phyloP scores from a whole-genome alignment of 2,113 vertebrate genomes.

The Mus pahari region DNA sequence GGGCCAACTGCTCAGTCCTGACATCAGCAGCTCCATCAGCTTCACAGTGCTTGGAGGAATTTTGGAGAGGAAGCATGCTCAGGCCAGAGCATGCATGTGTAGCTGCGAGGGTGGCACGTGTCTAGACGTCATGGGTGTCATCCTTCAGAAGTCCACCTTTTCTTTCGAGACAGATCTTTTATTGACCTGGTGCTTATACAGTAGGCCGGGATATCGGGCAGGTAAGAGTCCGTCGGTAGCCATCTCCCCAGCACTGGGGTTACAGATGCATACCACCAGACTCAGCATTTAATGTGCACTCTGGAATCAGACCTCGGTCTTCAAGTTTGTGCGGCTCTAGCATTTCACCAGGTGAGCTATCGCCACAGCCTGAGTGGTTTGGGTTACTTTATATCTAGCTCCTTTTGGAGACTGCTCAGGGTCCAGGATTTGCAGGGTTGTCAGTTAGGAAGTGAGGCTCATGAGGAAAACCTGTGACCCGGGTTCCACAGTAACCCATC shows the following conservation, averaged over 20 bases:
- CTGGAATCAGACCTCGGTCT: not conserved
- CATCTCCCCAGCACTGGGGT: too few species aligned
- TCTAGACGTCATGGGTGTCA: not conserved
- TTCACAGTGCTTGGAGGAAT: not conserved
- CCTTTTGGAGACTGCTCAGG: not conserved
- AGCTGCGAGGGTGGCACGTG: not conserved
- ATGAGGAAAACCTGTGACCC: not conserved
- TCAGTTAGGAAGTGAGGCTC: not conserved
- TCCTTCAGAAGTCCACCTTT: not conserved
- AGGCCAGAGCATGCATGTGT: too few species aligned
- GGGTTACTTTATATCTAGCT: not conserved
- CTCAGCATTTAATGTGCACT: not conserved
- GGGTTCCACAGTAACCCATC: not conserved
- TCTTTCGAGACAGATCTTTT: not conserved
- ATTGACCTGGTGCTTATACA: not conserved
- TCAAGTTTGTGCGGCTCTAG: not conserved
- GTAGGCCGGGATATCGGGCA: too few species aligned
- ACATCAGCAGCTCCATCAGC: too few species aligned
- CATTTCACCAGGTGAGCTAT: not conserved
- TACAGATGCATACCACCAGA: not conserved
- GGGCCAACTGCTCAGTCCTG: too few species aligned
- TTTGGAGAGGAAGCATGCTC: not conserved
- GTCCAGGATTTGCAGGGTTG: not conserved
- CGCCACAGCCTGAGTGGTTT: too few species aligned
- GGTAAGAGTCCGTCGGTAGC: too few species aligned